Evolutionary conservation across 2,797 vertebrate genomes (phyloP).

Genomic region (Crocodylus rhombifer): DNA sequence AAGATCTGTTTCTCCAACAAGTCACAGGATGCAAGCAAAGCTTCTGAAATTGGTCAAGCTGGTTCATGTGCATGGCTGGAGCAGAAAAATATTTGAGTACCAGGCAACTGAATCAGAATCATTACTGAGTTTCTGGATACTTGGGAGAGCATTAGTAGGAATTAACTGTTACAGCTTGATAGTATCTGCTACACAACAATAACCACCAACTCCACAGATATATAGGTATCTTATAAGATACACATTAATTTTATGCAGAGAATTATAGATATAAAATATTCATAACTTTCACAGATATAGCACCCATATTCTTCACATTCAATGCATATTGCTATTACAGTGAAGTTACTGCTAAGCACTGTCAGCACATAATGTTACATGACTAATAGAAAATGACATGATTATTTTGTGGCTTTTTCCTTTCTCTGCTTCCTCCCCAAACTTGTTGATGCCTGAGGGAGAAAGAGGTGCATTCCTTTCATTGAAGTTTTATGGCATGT

Average conservation of each 20-base stretch:
- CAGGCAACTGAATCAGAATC: background rate
- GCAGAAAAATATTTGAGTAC: background rate
- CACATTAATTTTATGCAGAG: background rate
- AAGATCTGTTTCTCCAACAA: slow-evolving; percentile 14
- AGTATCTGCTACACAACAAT: background rate
- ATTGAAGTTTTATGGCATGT: background rate
- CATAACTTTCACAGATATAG: background rate
- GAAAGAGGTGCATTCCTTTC: background rate
- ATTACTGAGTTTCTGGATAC: background rate
- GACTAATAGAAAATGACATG: background rate
- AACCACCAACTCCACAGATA: background rate
- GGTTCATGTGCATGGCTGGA: background rate
- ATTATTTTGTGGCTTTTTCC: background rate
- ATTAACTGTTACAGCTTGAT: background rate
- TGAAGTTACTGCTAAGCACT: fast-evolving
- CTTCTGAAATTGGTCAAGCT: background rate
- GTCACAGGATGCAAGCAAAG: background rate
- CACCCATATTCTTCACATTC: background rate
- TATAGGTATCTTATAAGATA: background rate
- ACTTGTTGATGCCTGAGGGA: background rate
- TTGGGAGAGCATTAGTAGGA: background rate
- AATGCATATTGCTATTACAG: background rate
- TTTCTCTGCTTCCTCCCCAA: background rate
- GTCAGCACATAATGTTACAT: background rate
- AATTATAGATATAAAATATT: background rate